Percentiles rank a stretch among this genome's conserved stretches.
phyloP scores from a whole-genome alignment of 2,797 vertebrate genomes.

The Rhinichthys osculus region DNA sequence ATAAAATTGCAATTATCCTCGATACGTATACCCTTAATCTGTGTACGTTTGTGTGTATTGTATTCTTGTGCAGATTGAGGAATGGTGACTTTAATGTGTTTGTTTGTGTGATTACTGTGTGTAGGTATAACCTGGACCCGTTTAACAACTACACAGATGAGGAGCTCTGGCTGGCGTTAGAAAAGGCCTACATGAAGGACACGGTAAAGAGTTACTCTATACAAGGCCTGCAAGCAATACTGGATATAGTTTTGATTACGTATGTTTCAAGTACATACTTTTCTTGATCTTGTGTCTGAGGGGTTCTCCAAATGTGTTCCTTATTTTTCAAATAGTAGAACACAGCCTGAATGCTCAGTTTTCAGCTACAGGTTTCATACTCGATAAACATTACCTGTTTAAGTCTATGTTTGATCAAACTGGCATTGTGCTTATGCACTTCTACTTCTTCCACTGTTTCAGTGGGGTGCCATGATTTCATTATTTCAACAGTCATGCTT shows the following conservation, averaged over 20 bases:
- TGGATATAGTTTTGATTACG: not conserved
- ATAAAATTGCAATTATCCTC: not conserved
- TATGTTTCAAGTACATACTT: not conserved
- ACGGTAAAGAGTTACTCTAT: slow-evolving; percentile 64
- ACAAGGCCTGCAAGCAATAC: not conserved
- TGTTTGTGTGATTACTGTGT: slow-evolving; percentile 21
- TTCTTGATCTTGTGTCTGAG: not conserved
- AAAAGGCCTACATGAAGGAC: slow-evolving; percentile 83
- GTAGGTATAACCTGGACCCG: slow-evolving; percentile 83
- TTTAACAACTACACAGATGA: slow-evolving; percentile 77
- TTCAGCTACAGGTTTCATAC: not conserved
- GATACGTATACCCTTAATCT: not conserved
- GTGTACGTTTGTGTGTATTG: not conserved
- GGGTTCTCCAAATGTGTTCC: not conserved
- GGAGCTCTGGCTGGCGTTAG: slow-evolving; percentile 81
- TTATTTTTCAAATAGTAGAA: not conserved
- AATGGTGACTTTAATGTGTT: not conserved
- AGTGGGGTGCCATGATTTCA: not conserved
- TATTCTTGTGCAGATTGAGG: not conserved
- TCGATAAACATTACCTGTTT: not conserved
- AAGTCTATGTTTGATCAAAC: not conserved
- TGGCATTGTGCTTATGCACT: not conserved
- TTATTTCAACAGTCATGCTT: slow-evolving; percentile 16
- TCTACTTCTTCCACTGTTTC: not conserved
- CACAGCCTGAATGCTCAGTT: not conserved